Conservation (phyloP, 2,797 vertebrate genomes). For the Melanogrammus aeglefinus region DNA sequence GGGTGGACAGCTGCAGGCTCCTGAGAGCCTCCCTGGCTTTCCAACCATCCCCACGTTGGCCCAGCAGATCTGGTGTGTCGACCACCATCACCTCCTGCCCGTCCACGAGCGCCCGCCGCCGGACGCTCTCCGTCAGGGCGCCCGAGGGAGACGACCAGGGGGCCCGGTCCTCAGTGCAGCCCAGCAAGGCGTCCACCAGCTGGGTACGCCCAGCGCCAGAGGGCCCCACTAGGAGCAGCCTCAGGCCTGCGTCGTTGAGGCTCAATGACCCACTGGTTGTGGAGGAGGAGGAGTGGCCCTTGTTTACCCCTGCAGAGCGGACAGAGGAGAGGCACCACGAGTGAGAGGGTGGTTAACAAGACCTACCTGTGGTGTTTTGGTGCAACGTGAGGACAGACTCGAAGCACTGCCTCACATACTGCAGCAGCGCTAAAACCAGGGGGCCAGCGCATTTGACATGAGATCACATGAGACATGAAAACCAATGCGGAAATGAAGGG, state of each 20-base stretch:
- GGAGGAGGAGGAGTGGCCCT: constrained; percentile 10
- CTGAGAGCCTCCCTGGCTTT: constrained; percentile 63
- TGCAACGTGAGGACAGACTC: constrained; percentile 12
- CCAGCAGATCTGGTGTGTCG: constrained; percentile 66
- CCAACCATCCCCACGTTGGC: constrained; percentile 13
- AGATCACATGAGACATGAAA: too few species aligned
- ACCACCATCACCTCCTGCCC: constrained; percentile 52
- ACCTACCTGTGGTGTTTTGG: constrained; percentile 18
- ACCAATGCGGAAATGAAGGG: not conserved
- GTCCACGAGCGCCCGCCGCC: constrained; percentile 33
- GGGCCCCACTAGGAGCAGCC: constrained; percentile 64
- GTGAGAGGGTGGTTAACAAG: not conserved
- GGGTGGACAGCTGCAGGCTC: constrained; percentile 61
- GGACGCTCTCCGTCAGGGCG: constrained; percentile 42
- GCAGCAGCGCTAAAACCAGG: constrained; percentile 3
- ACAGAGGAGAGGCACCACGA: not conserved
- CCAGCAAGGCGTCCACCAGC: constrained; percentile 52
- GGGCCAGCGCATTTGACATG: not conserved
- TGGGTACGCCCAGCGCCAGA: constrained; percentile 44
- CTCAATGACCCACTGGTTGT: not conserved
- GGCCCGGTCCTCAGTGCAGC: constrained; percentile 7
- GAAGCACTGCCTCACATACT: constrained; percentile 13
- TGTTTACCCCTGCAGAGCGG: constrained; percentile 32
- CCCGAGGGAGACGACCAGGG: not conserved
- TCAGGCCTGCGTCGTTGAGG: constrained; percentile 40